Percentiles rank a stretch among this genome's conserved stretches.
phyloP scores from a whole-genome alignment of 2,797 vertebrate species.

The Sebastes nivosus region DNA sequence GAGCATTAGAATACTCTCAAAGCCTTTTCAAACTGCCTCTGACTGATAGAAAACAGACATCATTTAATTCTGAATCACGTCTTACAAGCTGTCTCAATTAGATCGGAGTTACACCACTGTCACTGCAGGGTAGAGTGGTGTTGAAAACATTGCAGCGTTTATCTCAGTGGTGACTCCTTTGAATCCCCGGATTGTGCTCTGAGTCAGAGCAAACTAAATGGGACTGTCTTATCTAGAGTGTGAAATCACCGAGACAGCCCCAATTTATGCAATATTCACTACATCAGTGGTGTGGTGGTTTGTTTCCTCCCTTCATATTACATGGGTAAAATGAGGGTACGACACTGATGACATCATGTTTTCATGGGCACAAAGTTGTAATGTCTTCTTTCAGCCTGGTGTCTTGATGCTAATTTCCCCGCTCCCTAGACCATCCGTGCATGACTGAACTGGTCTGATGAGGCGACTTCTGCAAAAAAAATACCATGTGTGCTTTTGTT shows the following conservation, averaged over 20 bases:
- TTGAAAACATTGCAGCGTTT: constrained; percentile 38
- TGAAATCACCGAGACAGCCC: constrained; percentile 64
- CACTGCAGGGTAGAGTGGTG: constrained; percentile 37
- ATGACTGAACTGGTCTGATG: constrained; percentile 28
- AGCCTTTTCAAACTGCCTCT: not conserved
- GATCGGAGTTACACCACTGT: constrained; percentile 35
- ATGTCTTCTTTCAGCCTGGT: constrained; percentile 28
- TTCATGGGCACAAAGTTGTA: constrained; percentile 35
- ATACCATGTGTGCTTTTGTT: constrained; percentile 9
- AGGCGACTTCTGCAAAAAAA: constrained; percentile 20
- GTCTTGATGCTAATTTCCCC: constrained; percentile 23
- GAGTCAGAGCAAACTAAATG: constrained; percentile 55
- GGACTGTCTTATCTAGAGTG: constrained; percentile 61
- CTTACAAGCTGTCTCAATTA: constrained; percentile 43
- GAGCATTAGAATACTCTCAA: not conserved
- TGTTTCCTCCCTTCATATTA: constrained; percentile 38
- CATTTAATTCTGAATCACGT: constrained; percentile 22
- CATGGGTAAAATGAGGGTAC: constrained; percentile 46
- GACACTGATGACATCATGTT: constrained; percentile 51
- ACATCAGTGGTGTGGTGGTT: constrained; percentile 29
- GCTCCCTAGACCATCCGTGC: not conserved
- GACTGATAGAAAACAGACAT: constrained; percentile 13
- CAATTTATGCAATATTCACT: constrained; percentile 58
- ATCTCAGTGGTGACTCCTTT: constrained; percentile 39
- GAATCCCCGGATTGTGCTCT: constrained; percentile 40